Conservation (phyloP, 2,888 invertebrate species). For the Rosalia funebris region DNA sequence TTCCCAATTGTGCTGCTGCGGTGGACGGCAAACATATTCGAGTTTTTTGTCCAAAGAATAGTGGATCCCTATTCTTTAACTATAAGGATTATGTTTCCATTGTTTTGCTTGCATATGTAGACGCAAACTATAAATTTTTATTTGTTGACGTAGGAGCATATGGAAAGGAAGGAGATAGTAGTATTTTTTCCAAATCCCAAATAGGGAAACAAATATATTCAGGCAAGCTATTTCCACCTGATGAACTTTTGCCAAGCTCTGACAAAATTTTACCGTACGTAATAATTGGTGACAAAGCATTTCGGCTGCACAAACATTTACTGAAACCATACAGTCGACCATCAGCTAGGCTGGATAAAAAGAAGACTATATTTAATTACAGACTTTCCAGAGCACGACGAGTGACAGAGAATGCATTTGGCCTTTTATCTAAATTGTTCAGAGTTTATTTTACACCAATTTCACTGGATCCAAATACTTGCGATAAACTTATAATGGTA, state of each 20-base stretch:
- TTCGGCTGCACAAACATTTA: constrained; percentile 3
- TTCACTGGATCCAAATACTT: neutral
- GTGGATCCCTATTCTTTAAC: neutral
- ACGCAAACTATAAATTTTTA: constrained; percentile 21
- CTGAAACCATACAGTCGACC: constrained; percentile 7
- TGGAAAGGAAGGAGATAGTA: constrained; percentile 20
- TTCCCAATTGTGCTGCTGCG: too few species aligned
- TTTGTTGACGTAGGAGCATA: constrained; percentile 20
- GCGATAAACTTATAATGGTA: neutral
- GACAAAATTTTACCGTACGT: neutral
- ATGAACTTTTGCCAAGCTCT: neutral
- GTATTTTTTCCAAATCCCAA: neutral
- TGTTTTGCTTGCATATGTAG: constrained; percentile 17
- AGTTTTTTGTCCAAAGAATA: neutral
- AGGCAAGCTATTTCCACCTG: neutral
- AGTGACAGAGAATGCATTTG: constrained; percentile 18
- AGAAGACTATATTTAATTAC: constrained; percentile 16
- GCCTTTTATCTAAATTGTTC: constrained; percentile 11
- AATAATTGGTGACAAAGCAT: constrained; percentile 13
- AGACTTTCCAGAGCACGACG: constrained; percentile 7
- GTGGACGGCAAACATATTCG: too few species aligned
- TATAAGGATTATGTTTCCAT: constrained; percentile 11
- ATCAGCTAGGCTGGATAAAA: neutral
- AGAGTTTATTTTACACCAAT: neutral
- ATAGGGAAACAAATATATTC: neutral